A percentile compares a stretch with the other conserved stretches of the same genome.
These are phyloP conservation scores for Oryctes rhinoceros DNA, from an alignment of 1,140 invertebrate genomes.

Conservation along the genomic window DNA sequence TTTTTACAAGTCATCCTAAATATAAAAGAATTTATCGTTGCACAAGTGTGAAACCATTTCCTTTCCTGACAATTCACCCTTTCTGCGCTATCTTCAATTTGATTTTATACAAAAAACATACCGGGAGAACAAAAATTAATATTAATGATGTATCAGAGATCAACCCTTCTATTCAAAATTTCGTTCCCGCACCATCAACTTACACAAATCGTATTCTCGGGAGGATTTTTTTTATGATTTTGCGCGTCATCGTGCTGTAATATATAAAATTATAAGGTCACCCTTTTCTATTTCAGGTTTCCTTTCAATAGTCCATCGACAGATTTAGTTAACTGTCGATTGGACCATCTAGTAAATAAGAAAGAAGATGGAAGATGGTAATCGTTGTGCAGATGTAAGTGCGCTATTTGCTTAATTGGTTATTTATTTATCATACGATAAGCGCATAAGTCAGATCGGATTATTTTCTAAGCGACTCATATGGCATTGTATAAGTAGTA, in stretches of 20 bases:
- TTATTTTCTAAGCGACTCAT: no score
- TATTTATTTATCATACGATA: no score
- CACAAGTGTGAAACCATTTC: conserved; percentile 1
- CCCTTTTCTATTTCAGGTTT: conserved; percentile 8
- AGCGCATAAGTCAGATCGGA: no score
- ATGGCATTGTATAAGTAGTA: no score
- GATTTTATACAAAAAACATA: conserved; percentile 19
- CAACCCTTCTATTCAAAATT: conserved; percentile 14
- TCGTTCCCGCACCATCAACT: conserved; percentile 16
- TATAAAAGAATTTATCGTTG: background rate
- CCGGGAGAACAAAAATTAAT: conserved; percentile 12
- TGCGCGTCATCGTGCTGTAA: background rate
- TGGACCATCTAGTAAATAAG: background rate
- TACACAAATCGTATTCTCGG: conserved; percentile 11
- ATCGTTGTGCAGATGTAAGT: background rate
- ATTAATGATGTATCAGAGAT: conserved; percentile 12
- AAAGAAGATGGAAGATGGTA: background rate
- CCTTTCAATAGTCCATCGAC: background rate
- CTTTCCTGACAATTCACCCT: background rate
- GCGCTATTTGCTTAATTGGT: no score
- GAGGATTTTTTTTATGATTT: background rate
- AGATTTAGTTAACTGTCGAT: conserved; percentile 26
- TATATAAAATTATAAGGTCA: conserved; percentile 24
- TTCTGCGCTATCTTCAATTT: conserved; percentile 19
- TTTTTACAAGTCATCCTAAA: background rate